Conservation (phyloP, 2,113 vertebrate genomes). For the Gadus chalcogrammus region DNA sequence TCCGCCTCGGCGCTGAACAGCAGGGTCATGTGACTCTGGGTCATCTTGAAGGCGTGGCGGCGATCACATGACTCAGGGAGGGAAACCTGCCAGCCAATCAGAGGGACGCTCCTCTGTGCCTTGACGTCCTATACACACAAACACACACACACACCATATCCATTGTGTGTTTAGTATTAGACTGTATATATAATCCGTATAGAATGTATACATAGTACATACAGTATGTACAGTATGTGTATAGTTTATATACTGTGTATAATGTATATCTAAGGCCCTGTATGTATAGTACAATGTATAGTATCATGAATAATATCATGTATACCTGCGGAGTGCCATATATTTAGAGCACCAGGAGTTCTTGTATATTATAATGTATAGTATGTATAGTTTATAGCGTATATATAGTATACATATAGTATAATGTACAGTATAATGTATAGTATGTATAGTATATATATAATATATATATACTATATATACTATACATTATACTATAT, state of each 20-base stretch:
- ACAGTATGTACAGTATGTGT: background rate
- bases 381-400: too few species aligned
- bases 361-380: too few species aligned
- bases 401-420: too few species aligned
- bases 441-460: too few species aligned
- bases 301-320: too few species aligned
- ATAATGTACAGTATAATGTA: too few species aligned
- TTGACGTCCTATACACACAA: conserved; percentile 79
- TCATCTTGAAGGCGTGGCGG: conserved; percentile 86
- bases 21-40: conserved; percentile 87
- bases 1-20: conserved; percentile 88
- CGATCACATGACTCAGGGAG: conserved; percentile 82
- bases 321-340: too few species aligned
- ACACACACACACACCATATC: background rate
- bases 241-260: background rate
- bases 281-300: conserved; percentile 73
- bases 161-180: too few species aligned
- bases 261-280: conserved; percentile 79
- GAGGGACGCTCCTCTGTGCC: conserved; percentile 85
- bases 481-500: too few species aligned
- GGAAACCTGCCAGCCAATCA: conserved; percentile 86
- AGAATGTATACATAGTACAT: background rate
- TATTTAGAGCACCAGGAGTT: too few species aligned
- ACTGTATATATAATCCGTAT: too few species aligned
- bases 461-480: too few species aligned